Evolutionary conservation across 2,797 vertebrate genomes (phyloP).

Genomic region (Myotis planiceps): DNA sequence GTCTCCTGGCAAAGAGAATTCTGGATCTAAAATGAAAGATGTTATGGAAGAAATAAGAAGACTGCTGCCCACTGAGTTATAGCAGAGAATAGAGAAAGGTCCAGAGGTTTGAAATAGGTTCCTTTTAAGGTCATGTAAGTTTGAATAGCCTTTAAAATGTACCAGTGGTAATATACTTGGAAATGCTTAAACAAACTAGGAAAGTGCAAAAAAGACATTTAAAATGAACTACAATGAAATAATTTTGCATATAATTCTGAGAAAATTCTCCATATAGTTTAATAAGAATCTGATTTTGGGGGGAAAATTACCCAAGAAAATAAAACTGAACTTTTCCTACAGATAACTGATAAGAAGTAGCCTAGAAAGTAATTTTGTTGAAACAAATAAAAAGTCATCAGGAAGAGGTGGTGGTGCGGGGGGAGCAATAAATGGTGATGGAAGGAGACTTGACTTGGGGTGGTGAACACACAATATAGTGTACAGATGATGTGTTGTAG

Average conservation of each 20-base stretch:
- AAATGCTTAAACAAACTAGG: conserved; percentile 31
- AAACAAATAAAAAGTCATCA: conserved; percentile 35
- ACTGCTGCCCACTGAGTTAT: background rate
- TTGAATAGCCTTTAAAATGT: background rate
- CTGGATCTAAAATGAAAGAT: conserved; percentile 36
- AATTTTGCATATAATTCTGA: conserved; percentile 52
- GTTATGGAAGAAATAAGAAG: conserved; percentile 16
- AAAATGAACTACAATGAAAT: conserved; percentile 24
- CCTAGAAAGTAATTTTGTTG: background rate
- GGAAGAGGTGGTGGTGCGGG: background rate
- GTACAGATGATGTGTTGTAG: background rate
- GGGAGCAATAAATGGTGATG: background rate
- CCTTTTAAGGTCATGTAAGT: background rate
- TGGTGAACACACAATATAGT: background rate
- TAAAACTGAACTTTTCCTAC: background rate
- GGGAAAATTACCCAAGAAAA: conserved; percentile 22
- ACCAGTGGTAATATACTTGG: background rate
- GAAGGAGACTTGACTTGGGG: background rate
- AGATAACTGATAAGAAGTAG: conserved; percentile 21
- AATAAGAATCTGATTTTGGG: conserved; percentile 8
- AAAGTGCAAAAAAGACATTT: conserved; percentile 7
- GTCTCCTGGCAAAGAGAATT: conserved; percentile 45
- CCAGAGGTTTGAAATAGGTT: conserved; percentile 10
- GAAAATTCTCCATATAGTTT: background rate
- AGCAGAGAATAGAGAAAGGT: background rate